Evolutionary conservation across 2,797 vertebrate species (phyloP).

Genomic region (Pempheris klunzingeri): DNA sequence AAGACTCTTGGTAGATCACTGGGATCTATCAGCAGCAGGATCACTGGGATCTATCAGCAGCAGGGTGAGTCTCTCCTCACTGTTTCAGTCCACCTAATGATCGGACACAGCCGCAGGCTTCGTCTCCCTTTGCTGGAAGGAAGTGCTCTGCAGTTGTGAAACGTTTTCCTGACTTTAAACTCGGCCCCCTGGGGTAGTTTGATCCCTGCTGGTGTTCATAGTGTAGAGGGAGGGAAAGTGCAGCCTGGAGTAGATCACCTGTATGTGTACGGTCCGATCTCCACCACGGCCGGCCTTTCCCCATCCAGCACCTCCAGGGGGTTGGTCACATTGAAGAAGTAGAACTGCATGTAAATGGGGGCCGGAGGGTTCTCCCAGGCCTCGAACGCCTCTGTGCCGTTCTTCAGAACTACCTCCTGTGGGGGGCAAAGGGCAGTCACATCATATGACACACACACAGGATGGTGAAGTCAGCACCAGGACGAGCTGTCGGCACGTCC

Average conservation of each 20-base stretch:
- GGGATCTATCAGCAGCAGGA: no score
- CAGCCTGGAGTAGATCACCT: no score
- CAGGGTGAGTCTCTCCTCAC: not conserved
- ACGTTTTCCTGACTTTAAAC: not conserved
- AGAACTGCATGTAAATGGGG: slow-evolving; percentile 96
- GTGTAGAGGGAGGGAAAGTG: not conserved
- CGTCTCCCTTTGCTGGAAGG: not conserved
- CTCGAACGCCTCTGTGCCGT: slow-evolving; percentile 90
- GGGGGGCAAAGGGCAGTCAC: slow-evolving; percentile 49
- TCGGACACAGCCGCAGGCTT: not conserved
- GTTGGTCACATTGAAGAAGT: slow-evolving; percentile 96
- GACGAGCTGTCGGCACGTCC: no score
- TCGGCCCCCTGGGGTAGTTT: no score
- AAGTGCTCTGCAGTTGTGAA: not conserved
- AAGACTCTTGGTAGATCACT: no score
- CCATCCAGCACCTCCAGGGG: slow-evolving; percentile 91
- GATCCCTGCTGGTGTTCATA: not conserved
- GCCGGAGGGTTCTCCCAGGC: slow-evolving; percentile 92
- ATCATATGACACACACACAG: no score
- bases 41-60: no score
- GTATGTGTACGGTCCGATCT: slow-evolving; percentile 96
- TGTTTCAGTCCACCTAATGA: slow-evolving; percentile 10
- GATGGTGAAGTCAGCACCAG: no score
- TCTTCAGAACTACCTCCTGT: slow-evolving; percentile 90
- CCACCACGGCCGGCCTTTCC: slow-evolving; percentile 87